phyloP scores from a whole-genome alignment of 2,888 invertebrate species.

The Catocala sponsa region DNA sequence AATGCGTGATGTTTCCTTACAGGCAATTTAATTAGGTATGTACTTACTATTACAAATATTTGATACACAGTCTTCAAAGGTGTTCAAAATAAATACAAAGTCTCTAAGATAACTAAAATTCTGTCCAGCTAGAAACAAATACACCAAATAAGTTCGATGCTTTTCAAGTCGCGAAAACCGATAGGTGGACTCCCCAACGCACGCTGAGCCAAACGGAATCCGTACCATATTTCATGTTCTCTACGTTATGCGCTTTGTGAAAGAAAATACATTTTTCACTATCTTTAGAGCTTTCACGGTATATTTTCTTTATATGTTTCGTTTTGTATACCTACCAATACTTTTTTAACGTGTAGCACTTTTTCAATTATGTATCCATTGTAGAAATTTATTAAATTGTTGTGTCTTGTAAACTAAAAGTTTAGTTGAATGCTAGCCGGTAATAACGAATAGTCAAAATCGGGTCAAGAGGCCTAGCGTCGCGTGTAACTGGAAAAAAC shows the following conservation, averaged over 20 bases:
- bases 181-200: constrained; percentile 77
- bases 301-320: constrained; percentile 73
- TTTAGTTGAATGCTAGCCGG: constrained; percentile 14
- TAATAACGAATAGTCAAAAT: constrained; percentile 25
- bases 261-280: constrained; percentile 87
- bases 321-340: constrained; percentile 49
- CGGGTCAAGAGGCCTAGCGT: constrained; percentile 34
- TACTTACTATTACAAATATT: not conserved
- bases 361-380: constrained; percentile 34
- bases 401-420: constrained; percentile 1
- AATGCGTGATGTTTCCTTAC: constrained; percentile 33
- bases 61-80: not conserved
- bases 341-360: constrained; percentile 38
- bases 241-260: constrained; percentile 85
- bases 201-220: constrained; percentile 83
- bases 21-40: constrained; percentile 27
- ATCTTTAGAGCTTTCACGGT: constrained; percentile 77
- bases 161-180: constrained; percentile 79
- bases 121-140: constrained; percentile 72
- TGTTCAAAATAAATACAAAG: constrained; percentile 13
- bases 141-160: constrained; percentile 77
- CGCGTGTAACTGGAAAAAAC: constrained; percentile 55
- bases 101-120: constrained; percentile 57
- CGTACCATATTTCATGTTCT: constrained; percentile 85
- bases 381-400: constrained; percentile 17